A percentile compares a stretch with the other conserved stretches of the same genome.
Evolutionary conservation across 2,888 invertebrate genomes (phyloP).

Genomic region (Polia nebulosa): DNA sequence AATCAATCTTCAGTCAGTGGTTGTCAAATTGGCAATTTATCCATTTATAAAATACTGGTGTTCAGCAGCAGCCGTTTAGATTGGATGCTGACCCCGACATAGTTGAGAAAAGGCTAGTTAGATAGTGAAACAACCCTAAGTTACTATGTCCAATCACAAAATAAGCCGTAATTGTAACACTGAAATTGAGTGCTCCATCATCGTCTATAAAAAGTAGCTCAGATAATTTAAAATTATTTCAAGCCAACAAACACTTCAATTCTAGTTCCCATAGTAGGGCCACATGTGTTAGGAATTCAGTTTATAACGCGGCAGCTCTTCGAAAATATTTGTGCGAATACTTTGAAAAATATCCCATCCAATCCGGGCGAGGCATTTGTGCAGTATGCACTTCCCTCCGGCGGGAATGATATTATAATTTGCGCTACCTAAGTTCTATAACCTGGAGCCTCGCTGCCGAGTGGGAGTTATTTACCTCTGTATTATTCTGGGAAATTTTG

Average conservation of each 20-base stretch:
- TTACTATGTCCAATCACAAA: background rate
- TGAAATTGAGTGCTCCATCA: background rate
- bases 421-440: constrained; percentile 5
- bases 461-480: background rate
- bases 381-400: constrained; percentile 44
- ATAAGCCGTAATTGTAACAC: too few species aligned
- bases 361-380: constrained; percentile 59
- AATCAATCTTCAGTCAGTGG: too few species aligned
- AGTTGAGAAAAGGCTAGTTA: too few species aligned
- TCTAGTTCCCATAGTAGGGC: constrained; percentile 34
- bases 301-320: constrained; percentile 58
- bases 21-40: too few species aligned
- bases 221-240: background rate
- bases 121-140: background rate
- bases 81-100: too few species aligned
- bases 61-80: too few species aligned
- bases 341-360: constrained; percentile 64
- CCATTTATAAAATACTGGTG: too few species aligned
- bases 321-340: constrained; percentile 65
- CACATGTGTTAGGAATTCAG: constrained; percentile 57
- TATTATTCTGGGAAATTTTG: constrained; percentile 2
- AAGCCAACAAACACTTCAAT: too few species aligned
- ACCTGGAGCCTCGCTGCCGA: background rate
- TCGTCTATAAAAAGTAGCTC: too few species aligned
- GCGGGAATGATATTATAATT: constrained; percentile 61